Base-by-base conservation (phyloP, 2,888 invertebrate genomes). In the Stictocephala bisonia region DNA sequence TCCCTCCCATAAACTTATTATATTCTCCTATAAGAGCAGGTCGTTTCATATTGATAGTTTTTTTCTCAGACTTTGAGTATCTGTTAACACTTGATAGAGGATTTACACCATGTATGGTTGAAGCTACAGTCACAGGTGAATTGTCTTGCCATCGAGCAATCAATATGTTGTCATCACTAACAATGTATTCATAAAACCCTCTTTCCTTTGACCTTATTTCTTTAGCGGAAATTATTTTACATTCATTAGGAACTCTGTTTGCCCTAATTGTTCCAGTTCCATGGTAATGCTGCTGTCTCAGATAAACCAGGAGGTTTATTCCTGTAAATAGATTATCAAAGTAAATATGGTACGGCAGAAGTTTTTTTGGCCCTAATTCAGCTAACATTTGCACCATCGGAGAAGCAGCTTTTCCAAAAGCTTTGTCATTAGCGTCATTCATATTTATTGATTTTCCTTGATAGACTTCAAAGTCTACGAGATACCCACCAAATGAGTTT, bases 311-410 rank as follows among this genome's bases (percentile, higher is more conserved):
- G 18, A 80, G 44, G 56, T 75, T 74, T 18, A 77, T 44, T 56
- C 71, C 67, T 7, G 78, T 80, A 60, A 80, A 80, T 27, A 79
- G 74, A 67, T 80, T 80, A 56, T 80, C 80, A 69, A 77, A 75
- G 73, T 76, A 79, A 60, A 80, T 75, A 29, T 68, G 68, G 71
- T 73, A 79, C 35, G 77, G 77, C 22, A 78, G 41, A 15, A 40
- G 22, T 76, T 72, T 75, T 29, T 67, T 44, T 11, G 75, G 51
- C 7, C 79, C 77, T 40, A 78, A 74, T 13, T 80, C 79, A 2
- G 77, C 41, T 66, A 66, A 22, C 76, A 79, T 75, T 15, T 11
- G 15, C 11, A 79, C 60, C 24, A 77, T 24, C 7, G 76, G 79
- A 13, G 78, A 77, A 22, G 81, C 64, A 15, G 77, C 73, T 73